Evolutionary conservation across 2,797 vertebrate species (phyloP), one percentile per base, ranked within the genome.

Genomic region (Otolemur crassicaudatus): DNA sequence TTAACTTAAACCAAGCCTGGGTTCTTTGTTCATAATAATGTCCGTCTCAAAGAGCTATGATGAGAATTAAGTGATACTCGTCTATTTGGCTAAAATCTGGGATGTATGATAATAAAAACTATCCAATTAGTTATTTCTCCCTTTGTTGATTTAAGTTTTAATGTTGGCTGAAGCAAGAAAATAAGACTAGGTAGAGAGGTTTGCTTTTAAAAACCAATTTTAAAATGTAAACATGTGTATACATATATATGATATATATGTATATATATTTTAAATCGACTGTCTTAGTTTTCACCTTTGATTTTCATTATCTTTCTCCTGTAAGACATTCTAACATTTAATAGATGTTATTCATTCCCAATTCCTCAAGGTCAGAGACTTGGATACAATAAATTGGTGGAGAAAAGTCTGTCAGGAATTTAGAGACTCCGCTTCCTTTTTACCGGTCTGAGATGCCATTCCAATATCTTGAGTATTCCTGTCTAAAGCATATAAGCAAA

Each of bases 291-390:
- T 56, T 82, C 27, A 31, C 75, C 83, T 95, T 63, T 29, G 69
- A 65, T 53, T 90, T 87, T 80, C n/a, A 43, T 83, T 75, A 70
- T 81, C 72, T 89, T 85, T 88, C 46, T 88, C 65, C 84, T 88
- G 88, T 77, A 93, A 93, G 80, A 65, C 84, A 83, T 70, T 89
- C 34, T 93, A 89, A 93, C 43, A 93, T 91, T 65, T 90, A 73
- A 34, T n/a, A 83, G 49, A 23, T 69, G 81, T 73, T 70, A 79
- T 87, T 89, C 22, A 75, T 40, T 23, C 77, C 46, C 22, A 56
- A 9, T 90, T 91, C 53, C 70, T 97, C 61, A 94, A 97, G 56
- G 70, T 61, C 70, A 84, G 67, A 72, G 53, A 34, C 14, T 75
- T 88, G 80, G 22, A 56, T 80, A 34, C 80, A 53, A 6, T 65